A percentile compares a stretch with the other conserved stretches of the same genome.
phyloP scores from a whole-genome alignment of 2,888 invertebrate genomes.

The Pherbina coryleti region DNA sequence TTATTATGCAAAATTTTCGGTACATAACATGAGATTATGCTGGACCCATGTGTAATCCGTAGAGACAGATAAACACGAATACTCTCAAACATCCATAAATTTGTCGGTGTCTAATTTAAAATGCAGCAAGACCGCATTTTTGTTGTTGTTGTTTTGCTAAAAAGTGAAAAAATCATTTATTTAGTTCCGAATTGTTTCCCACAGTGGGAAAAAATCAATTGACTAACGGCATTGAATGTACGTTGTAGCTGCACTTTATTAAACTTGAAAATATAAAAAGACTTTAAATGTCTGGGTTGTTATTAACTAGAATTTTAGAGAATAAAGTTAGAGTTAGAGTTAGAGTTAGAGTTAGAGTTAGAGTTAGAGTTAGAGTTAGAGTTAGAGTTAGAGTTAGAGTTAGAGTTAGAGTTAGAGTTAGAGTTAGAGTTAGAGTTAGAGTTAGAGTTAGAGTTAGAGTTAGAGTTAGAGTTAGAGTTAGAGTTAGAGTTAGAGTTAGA shows the following conservation, averaged over 20 bases:
- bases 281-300: no score
- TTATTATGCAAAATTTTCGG: neutral
- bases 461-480: no score
- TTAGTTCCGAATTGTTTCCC: conserved; percentile 26
- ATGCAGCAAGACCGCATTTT: conserved; percentile 11
- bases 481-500: no score
- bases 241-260: neutral
- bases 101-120: conserved; percentile 12
- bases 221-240: neutral
- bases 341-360: no score
- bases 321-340: no score
- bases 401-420: no score
- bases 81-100: neutral
- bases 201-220: conserved; percentile 34
- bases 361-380: no score
- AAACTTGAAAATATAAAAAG: no score
- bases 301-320: no score
- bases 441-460: no score
- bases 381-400: no score
- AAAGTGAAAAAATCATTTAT: neutral
- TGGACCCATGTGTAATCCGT: neutral
- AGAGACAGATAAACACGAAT: neutral
- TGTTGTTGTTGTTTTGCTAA: neutral
- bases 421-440: no score
- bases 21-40: neutral